These are phyloP conservation scores for Poeciliopsis turrubarensis DNA, from an alignment of 2,113 vertebrate genomes.

Conservation along the genomic window DNA sequence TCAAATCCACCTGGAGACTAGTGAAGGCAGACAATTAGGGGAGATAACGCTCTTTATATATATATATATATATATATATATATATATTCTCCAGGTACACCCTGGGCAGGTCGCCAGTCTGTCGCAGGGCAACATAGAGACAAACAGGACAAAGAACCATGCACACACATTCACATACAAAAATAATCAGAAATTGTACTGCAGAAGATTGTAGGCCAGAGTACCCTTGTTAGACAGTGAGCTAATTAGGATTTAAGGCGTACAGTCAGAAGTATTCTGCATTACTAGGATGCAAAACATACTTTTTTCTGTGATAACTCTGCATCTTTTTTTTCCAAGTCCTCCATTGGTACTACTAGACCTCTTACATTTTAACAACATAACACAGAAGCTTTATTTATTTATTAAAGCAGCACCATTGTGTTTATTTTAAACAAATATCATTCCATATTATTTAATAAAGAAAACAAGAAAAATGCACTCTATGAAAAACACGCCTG, in stretches of 20 bases:
- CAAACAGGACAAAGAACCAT: too few relatives aligned
- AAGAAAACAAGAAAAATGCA: constrained; percentile 91
- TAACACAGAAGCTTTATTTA: constrained; percentile 54
- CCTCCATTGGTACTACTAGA: too few relatives aligned
- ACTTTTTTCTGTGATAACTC: background rate
- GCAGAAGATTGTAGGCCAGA: background rate
- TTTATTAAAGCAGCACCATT: constrained; percentile 64
- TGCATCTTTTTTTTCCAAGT: background rate
- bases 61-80: too few relatives aligned
- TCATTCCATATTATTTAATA: constrained; percentile 81
- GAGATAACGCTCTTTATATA: too few relatives aligned
- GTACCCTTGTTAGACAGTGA: background rate
- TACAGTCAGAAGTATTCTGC: background rate
- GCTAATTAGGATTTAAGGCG: too few relatives aligned
- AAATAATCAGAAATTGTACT: background rate
- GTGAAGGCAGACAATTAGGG: background rate
- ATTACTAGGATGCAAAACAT: background rate
- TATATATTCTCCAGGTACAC: too few relatives aligned
- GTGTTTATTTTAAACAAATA: constrained; percentile 32
- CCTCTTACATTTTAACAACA: constrained; percentile 10
- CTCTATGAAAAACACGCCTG: constrained; percentile 83
- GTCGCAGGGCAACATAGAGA: too few relatives aligned
- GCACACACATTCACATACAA: too few relatives aligned
- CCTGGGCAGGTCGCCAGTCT: too few relatives aligned
- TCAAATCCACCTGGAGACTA: background rate